These are phyloP conservation scores for Acrossocheilus fasciatus DNA, from an alignment of 2,797 vertebrate species.

Conservation along the genomic window DNA sequence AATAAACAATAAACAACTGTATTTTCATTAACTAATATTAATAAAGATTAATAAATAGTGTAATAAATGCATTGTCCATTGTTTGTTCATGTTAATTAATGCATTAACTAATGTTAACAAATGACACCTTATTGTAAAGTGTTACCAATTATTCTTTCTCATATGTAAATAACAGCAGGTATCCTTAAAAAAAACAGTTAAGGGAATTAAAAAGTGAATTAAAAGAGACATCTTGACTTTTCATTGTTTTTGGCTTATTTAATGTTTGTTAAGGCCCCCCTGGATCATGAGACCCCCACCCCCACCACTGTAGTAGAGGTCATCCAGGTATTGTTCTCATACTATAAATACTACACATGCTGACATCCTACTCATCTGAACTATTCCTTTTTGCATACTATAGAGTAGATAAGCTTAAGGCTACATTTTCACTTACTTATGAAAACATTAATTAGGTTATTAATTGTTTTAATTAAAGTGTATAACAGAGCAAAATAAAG, in stretches of 20 bases:
- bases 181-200: neutral
- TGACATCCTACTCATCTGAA: neutral
- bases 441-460: neutral
- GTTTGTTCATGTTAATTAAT: too few species aligned
- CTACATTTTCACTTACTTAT: neutral
- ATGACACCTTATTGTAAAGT: too few species aligned
- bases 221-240: neutral
- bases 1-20: too few species aligned
- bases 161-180: neutral
- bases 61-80: too few species aligned
- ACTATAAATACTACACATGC: neutral
- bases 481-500: neutral
- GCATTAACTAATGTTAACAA: too few species aligned
- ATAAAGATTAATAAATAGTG: too few species aligned
- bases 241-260: neutral
- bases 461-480: conserved; percentile 7
- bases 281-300: neutral
- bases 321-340: neutral
- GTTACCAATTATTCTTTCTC: neutral
- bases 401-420: neutral
- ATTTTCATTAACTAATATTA: too few species aligned
- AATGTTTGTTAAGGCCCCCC: neutral
- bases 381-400: neutral
- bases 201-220: neutral
- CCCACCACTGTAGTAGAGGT: neutral